Evolutionary conservation across 2,797 vertebrate species (phyloP).

Genomic region (Syngnathus rostellatus): DNA sequence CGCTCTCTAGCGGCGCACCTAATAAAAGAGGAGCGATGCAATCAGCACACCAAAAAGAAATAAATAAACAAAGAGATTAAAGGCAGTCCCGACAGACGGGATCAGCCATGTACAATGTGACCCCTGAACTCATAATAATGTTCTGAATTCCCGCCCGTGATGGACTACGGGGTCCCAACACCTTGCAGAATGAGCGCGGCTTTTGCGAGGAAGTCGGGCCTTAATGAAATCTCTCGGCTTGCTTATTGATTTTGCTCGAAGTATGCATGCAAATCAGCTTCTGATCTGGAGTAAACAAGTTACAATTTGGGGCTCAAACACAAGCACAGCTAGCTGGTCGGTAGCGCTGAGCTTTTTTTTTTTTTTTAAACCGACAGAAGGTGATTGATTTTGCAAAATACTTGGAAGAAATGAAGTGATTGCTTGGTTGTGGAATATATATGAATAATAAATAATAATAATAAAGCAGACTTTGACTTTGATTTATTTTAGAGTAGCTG

Average conservation of each 20-base stretch:
- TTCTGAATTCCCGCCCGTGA: neutral
- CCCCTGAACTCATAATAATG: slow-evolving; percentile 2
- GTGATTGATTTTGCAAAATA: neutral
- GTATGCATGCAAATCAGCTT: slow-evolving; percentile 1
- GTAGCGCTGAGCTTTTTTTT: no score
- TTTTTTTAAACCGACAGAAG: no score
- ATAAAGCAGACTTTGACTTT: no score
- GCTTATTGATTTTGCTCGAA: neutral
- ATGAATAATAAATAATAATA: no score
- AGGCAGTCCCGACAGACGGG: neutral
- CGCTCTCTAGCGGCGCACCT: neutral
- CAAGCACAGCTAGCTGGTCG: neutral
- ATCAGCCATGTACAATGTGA: neutral
- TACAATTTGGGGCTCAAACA: neutral
- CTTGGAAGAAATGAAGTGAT: neutral
- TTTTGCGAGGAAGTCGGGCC: neutral
- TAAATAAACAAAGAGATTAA: slow-evolving; percentile 1
- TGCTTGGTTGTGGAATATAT: neutral
- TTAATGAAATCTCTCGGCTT: neutral
- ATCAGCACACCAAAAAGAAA: neutral
- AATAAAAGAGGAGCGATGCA: slow-evolving; percentile 3
- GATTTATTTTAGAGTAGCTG: neutral
- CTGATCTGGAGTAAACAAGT: neutral
- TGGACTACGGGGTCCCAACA: neutral
- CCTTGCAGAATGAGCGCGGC: neutral